Evolutionary conservation across 2,113 vertebrate genomes (phyloP), one percentile per base, ranked within the genome.

Genomic region (Brienomyrus brachyistius): DNA sequence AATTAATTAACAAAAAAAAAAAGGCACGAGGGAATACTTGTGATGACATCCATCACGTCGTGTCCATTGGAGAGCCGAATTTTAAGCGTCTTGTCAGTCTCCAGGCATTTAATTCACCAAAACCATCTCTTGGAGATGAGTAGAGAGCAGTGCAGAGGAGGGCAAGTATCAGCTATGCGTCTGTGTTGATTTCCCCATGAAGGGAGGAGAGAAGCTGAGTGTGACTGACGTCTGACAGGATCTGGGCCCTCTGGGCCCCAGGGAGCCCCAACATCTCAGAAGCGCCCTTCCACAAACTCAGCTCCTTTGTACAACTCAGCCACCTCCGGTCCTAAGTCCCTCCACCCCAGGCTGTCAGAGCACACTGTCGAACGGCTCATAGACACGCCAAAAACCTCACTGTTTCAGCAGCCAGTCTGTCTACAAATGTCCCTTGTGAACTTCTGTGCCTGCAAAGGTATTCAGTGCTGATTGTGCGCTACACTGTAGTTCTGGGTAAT

Each of bases 81-180:
- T 17, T 88, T 70, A 88, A 23, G 70, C 54, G 35, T 70, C 27
- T 27, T 27, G 27, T 15, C 48, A 35, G 21, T 56, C 90, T 87
- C 40, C 40, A 45, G 66, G 88, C 66, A 77, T 51, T 51, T 59
- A 52, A 50, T 0, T 88, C 86, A 86, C 70, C 54, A 45, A 23
- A 66, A 47, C 50, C 48, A 56, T 43, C 31, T 83, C 17, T n/a
- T 74, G 56, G 35, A 70, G 43, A 80, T 66, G n/a, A 66, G 62
- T 2, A 21, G 66, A 19, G n/a, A 47, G 87, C 19, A 62, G 11
- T 31, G 47, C 13, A 74, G 45, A 35, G 62, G 62, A 70, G 62
- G 10, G 9, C 31, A 31, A 31, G 84, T 77, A 77, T 77, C 86
- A 88, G 90, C 54, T 62, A 87, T 86, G 82, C 89, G 43, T 91